Evolutionary conservation across 2,888 invertebrate species (phyloP), one percentile per base, ranked within the genome.

Genomic region (Rhogogaster chlorosoma): DNA sequence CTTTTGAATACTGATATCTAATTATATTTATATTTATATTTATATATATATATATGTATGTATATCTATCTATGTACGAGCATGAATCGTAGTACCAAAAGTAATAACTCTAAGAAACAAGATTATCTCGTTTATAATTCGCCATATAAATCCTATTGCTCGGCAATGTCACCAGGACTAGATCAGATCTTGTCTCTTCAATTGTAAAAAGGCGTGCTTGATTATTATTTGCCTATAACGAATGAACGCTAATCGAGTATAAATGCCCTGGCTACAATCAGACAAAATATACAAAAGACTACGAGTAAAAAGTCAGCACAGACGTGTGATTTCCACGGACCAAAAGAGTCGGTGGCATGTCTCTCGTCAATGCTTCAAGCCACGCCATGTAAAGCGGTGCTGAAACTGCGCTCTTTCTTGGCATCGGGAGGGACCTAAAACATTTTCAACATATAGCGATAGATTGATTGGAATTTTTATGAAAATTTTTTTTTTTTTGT

Each of bases 341-440:
- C 89, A 98, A 95, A 83, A 99, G 95, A 92, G 98, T 97, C 0
- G 99, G 99, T 57, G 98, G 99, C 94, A 99, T 95, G 92, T 97
- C 97, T 87, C 95, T 96, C 45, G 98, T 98, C 89, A 99, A 94
- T 90, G 97, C 96, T 94, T 99, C 99, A 90, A 99, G 94, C 99
- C 99, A 99, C 15, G 98, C 97, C 98, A 99, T 98, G 94, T 99
- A 99, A 80, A 99, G 94, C 0, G 98, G 97, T 2, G 99, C 97
- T 1, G 98, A 98, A 84, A 98, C 97, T 0, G 97, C 97, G 71
- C 97, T 98, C 95, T 96, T 98, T 88, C 98, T 95, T 0, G 99
- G 99, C 96, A 99, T 98, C 42, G 99, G 99, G 87, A 99, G 94
- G 2, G 97, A 97, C 95, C 97, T 97, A 36, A 29, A 45, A 26